Percentiles rank a stretch among this genome's conserved stretches.
Conservation (phyloP, 2,113 vertebrate genomes). For the Lampris incognitus region DNA sequence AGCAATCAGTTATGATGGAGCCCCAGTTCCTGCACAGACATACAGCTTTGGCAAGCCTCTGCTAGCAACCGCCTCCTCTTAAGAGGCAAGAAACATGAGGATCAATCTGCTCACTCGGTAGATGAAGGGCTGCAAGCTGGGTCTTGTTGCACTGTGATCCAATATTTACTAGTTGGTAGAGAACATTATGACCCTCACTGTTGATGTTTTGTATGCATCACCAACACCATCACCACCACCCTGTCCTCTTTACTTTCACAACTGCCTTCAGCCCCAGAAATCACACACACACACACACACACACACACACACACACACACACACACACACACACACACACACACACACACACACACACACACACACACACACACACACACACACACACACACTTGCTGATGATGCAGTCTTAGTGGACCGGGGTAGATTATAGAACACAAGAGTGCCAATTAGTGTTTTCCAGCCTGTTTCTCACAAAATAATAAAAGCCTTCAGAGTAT, state of each 20-base stretch:
- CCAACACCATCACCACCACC: slow-evolving; percentile 23
- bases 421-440: slow-evolving; percentile 52
- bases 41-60: slow-evolving; percentile 68
- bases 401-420: slow-evolving; percentile 28
- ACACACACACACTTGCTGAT: slow-evolving; percentile 44
- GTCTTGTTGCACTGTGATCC: slow-evolving; percentile 66
- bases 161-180: slow-evolving; percentile 72
- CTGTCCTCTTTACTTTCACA: slow-evolving; percentile 26
- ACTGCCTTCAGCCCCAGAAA: slow-evolving; percentile 35
- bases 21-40: slow-evolving; percentile 76
- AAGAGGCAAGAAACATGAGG: slow-evolving; percentile 65
- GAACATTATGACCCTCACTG: slow-evolving; percentile 58
- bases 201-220: slow-evolving; percentile 65
- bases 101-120: slow-evolving; percentile 72
- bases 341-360: too few relatives aligned
- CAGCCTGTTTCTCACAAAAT: slow-evolving; percentile 9
- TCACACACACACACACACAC: background rate
- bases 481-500: slow-evolving; percentile 42
- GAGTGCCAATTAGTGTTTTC: slow-evolving; percentile 44
- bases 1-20: slow-evolving; percentile 78
- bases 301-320: slow-evolving; percentile 41
- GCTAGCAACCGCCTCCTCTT: slow-evolving; percentile 64
- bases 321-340: slow-evolving; percentile 42
- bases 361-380: slow-evolving; percentile 8
- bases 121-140: slow-evolving; percentile 54